These are phyloP conservation scores for Danio jaintianensis DNA, from an alignment of 2,797 vertebrate species.

Conservation along the genomic window DNA sequence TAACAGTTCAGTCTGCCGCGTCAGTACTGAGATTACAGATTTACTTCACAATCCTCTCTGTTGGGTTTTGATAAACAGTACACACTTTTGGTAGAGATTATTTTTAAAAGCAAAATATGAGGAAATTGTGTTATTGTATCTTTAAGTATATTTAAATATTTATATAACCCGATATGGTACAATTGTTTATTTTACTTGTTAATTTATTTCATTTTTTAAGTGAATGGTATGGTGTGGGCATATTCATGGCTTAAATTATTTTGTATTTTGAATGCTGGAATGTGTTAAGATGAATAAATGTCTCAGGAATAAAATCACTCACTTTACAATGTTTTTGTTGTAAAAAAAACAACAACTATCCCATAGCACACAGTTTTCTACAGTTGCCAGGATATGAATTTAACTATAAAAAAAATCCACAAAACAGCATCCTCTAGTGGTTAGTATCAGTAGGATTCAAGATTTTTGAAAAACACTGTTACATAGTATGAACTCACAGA, in stretches of 20 bases:
- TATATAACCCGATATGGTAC: background rate
- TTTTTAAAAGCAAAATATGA: slow-evolving; percentile 5
- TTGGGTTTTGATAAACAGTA: background rate
- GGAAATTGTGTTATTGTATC: slow-evolving; percentile 11
- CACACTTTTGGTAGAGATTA: slow-evolving; percentile 1
- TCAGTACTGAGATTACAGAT: background rate
- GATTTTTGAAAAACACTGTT: background rate
- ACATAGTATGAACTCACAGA: too few relatives aligned
- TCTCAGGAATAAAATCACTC: slow-evolving; percentile 69
- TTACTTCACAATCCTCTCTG: background rate
- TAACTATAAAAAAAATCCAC: background rate
- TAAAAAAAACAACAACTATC: background rate
- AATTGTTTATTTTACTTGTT: background rate
- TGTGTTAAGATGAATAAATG: slow-evolving; percentile 75
- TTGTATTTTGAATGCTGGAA: slow-evolving; percentile 61
- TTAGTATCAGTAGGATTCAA: background rate
- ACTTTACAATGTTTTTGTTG: slow-evolving; percentile 11
- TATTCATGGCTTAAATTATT: slow-evolving; percentile 51
- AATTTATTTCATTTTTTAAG: background rate
- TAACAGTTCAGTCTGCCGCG: background rate
- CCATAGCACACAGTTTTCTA: background rate
- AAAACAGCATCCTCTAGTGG: slow-evolving; percentile 35
- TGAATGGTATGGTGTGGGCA: background rate
- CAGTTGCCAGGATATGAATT: background rate
- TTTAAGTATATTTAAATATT: slow-evolving; percentile 2